phyloP scores from a whole-genome alignment of 2,888 invertebrate species.

The Scelioninae gen. 2 region DNA sequence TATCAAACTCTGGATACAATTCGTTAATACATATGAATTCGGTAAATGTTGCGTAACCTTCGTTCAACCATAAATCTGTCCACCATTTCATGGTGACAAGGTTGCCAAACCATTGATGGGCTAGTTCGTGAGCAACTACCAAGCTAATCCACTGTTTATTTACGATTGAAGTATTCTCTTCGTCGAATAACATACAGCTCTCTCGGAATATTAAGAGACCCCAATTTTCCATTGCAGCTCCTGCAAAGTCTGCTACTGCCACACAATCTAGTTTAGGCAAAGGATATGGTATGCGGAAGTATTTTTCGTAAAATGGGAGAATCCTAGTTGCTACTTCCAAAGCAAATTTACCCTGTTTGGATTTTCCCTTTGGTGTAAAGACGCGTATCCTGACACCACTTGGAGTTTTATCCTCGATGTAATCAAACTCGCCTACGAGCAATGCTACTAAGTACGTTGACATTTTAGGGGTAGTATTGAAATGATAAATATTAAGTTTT shows the following conservation, averaged over 20 bases:
- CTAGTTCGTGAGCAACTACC: slow-evolving; percentile 93
- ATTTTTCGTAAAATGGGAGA: slow-evolving; percentile 94
- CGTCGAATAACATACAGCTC: slow-evolving; percentile 92
- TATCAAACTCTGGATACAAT: slow-evolving; percentile 95
- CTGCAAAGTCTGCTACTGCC: slow-evolving; percentile 95
- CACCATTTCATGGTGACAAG: slow-evolving; percentile 99
- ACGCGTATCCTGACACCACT: slow-evolving; percentile 90
- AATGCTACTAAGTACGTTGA: slow-evolving; percentile 74
- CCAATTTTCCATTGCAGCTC: slow-evolving; percentile 99
- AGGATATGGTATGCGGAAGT: slow-evolving; percentile 96
- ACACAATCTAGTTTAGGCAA: slow-evolving; percentile 97
- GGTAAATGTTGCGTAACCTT: slow-evolving; percentile 97
- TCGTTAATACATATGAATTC: slow-evolving; percentile 95
- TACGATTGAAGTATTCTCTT: slow-evolving; percentile 90
- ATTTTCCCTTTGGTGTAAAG: slow-evolving; percentile 92
- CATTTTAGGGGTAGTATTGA: slow-evolving; percentile 59
- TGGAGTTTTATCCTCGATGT: slow-evolving; percentile 87
- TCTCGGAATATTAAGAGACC: slow-evolving; percentile 86
- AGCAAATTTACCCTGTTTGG: slow-evolving; percentile 93
- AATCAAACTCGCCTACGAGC: slow-evolving; percentile 96
- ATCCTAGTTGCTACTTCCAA: slow-evolving; percentile 94
- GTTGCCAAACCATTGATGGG: slow-evolving; percentile 99
- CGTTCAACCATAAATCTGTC: slow-evolving; percentile 97
- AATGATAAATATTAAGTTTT: slow-evolving; percentile 43
- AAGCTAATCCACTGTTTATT: slow-evolving; percentile 91